A percentile compares a stretch with the other conserved stretches of the same genome.
Conservation (phyloP, 2,888 invertebrate species). For the Cheilosia vulpina region DNA sequence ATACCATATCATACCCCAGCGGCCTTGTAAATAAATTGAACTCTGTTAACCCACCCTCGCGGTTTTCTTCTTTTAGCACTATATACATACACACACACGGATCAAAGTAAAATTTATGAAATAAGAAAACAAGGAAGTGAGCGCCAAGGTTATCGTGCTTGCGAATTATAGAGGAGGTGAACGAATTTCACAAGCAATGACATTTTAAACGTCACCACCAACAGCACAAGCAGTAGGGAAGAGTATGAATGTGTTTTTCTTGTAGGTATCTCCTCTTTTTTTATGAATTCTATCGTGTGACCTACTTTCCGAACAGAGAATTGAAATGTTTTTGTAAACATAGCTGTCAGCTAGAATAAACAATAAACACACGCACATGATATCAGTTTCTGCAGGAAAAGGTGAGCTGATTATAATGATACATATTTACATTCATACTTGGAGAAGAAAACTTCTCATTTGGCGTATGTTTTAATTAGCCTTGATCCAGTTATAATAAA, state of each 20-base stretch:
- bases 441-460: neutral
- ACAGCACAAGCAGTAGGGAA: neutral
- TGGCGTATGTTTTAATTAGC: constrained; percentile 26
- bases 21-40: constrained; percentile 53
- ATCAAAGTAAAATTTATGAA: constrained; percentile 7
- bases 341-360: constrained; percentile 25
- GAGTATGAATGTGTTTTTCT: constrained; percentile 12
- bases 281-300: constrained; percentile 40
- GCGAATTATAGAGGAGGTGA: constrained; percentile 20
- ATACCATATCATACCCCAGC: constrained; percentile 7
- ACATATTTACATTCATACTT: neutral
- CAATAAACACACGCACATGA: neutral
- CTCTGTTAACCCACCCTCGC: constrained; percentile 56
- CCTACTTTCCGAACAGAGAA: constrained; percentile 41
- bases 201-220: constrained; percentile 42
- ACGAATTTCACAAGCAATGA: constrained; percentile 18
- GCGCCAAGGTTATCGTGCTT: constrained; percentile 44
- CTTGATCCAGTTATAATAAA: constrained; percentile 39
- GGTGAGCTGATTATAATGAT: neutral
- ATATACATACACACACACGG: neutral
- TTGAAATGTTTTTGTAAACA: constrained; percentile 39
- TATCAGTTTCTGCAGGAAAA: constrained; percentile 8
- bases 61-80: constrained; percentile 17
- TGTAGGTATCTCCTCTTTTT: neutral
- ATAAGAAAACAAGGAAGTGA: constrained; percentile 35